These are phyloP conservation scores for Struthio camelus DNA, from an alignment of 2,113 vertebrate genomes.

Conservation along the genomic window DNA sequence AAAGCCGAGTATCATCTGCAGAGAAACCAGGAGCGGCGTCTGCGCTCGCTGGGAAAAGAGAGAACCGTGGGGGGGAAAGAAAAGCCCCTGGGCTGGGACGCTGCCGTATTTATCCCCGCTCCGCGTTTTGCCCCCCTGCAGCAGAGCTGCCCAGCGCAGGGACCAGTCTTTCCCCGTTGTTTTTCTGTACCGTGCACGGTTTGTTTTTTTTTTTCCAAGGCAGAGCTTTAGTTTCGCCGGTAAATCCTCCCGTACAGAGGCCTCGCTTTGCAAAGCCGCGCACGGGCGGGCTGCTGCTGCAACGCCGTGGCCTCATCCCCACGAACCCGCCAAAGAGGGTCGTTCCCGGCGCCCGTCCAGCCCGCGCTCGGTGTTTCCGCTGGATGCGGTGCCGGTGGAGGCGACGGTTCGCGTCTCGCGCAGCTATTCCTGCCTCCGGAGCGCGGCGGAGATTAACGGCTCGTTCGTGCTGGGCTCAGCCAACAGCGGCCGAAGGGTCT, in stretches of 20 bases:
- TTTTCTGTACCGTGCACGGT: accelerated
- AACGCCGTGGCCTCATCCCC: accelerated
- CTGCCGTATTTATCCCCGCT: not conserved
- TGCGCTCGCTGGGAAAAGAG: not conserved
- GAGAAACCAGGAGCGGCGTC: not conserved
- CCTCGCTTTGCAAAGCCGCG: not conserved
- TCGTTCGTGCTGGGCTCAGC: not conserved
- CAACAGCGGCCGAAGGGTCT: not conserved
- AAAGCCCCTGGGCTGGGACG: too few species aligned
- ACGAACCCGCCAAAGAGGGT: too few species aligned
- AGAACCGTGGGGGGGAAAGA: not conserved
- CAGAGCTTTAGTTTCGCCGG: not conserved
- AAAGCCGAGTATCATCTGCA: not conserved
- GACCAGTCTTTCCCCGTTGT: accelerated
- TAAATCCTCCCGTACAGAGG: accelerated
- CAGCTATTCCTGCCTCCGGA: not conserved
- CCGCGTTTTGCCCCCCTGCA: too few species aligned
- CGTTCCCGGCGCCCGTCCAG: not conserved
- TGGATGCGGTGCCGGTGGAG: not conserved
- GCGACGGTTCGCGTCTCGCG: accelerated
- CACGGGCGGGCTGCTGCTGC: accelerated
- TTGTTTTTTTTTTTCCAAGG: not conserved
- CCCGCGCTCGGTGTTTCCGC: not conserved
- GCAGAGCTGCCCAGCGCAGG: too few species aligned
- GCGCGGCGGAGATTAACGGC: not conserved